Percentiles rank a stretch among this genome's conserved stretches.
phyloP scores from a whole-genome alignment of 2,113 vertebrate genomes.

The Onychorhynchus coronatus region DNA sequence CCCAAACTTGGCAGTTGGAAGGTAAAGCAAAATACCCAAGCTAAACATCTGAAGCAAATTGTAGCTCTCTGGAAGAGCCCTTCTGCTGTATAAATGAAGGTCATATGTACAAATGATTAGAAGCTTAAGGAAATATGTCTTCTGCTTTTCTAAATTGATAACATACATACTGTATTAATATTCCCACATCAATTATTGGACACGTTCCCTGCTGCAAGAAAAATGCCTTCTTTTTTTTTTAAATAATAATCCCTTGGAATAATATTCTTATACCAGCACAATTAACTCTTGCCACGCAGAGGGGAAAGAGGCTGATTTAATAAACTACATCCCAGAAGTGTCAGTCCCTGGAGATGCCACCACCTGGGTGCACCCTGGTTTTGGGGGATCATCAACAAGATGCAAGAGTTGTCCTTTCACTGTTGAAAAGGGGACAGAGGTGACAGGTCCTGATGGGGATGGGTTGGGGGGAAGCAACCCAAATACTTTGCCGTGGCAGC shows the following conservation, averaged over 20 bases:
- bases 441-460: background rate
- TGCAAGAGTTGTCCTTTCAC: background rate
- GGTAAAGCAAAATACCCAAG: constrained; percentile 47
- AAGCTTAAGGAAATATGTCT: constrained; percentile 65
- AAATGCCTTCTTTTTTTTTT: background rate
- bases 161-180: constrained; percentile 54
- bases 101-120: constrained; percentile 62
- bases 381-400: background rate
- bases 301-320: background rate
- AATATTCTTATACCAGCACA: background rate
- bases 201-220: constrained; percentile 30
- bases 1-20: constrained; percentile 56
- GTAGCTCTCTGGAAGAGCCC: constrained; percentile 43
- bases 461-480: background rate
- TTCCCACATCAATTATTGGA: constrained; percentile 55
- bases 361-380: background rate
- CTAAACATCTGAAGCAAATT: constrained; percentile 65
- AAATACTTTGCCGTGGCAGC: background rate
- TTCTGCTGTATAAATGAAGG: constrained; percentile 61
- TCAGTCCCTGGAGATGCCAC: background rate
- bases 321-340: background rate
- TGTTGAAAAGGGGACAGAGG: background rate
- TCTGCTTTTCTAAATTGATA: constrained; percentile 64
- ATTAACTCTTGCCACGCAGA: background rate
- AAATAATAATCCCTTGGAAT: constrained; percentile 10